These are phyloP conservation scores for Halictus ligatus DNA, from an alignment of 2,888 invertebrate species.

Conservation along the genomic window DNA sequence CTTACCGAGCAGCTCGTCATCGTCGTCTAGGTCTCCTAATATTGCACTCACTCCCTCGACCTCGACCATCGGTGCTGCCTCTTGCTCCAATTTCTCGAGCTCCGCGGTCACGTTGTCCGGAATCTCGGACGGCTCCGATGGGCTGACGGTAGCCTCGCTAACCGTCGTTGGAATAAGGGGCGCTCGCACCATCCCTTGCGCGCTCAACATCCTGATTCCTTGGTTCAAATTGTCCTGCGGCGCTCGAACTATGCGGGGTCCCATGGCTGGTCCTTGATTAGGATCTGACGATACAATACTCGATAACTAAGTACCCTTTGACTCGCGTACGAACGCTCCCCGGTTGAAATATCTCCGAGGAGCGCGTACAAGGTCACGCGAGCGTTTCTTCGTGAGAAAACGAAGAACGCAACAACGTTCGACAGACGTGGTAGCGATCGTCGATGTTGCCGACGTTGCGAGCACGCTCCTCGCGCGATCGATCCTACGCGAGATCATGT, in stretches of 20 bases:
- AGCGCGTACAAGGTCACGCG: no score
- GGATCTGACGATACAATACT: conserved; percentile 70
- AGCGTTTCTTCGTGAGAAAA: no score
- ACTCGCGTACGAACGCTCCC: neutral
- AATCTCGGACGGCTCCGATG: conserved; percentile 86
- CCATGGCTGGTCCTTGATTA: conserved; percentile 76
- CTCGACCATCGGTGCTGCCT: conserved; percentile 87
- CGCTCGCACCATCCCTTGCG: conserved; percentile 77
- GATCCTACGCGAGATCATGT: no score
- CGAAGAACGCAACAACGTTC: no score
- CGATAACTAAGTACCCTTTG: neutral
- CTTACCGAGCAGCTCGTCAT: conserved; percentile 91
- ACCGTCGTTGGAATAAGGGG: conserved; percentile 78
- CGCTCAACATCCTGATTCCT: conserved; percentile 77
- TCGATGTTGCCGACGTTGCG: no score
- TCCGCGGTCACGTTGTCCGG: conserved; percentile 89
- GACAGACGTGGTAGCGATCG: no score
- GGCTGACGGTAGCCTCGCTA: conserved; percentile 74
- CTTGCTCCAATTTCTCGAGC: conserved; percentile 89
- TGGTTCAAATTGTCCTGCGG: conserved; percentile 77
- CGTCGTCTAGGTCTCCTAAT: conserved; percentile 93
- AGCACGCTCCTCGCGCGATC: no score
- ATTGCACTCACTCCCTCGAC: conserved; percentile 91
- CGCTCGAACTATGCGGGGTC: conserved; percentile 79
- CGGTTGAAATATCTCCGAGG: no score